phyloP scores from a whole-genome alignment of 2,888 invertebrate genomes.

The Mamestra brassicae region DNA sequence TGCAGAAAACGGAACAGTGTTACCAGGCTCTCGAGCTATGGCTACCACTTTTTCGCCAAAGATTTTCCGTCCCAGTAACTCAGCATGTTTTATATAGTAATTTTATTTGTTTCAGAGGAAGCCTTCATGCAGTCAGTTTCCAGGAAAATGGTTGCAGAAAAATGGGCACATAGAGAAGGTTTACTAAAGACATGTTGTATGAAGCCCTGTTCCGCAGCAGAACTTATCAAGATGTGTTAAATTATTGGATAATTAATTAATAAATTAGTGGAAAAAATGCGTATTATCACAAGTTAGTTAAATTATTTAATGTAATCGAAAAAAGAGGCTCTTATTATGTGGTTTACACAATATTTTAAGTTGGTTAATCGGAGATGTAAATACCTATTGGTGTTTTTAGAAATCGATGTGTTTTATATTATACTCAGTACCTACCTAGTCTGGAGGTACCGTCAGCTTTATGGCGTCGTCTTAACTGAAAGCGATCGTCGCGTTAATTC shows the following conservation, averaged over 20 bases:
- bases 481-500: neutral
- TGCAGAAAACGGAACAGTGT: neutral
- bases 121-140: conserved; percentile 30
- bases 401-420: neutral
- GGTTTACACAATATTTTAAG: neutral
- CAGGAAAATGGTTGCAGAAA: conserved; percentile 27
- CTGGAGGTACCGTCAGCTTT: neutral
- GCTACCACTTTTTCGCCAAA: neutral
- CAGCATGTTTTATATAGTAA: neutral
- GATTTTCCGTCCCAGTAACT: neutral
- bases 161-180: conserved; percentile 52
- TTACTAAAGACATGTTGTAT: conserved; percentile 65
- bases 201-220: conserved; percentile 64
- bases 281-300: conserved; percentile 31
- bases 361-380: neutral
- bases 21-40: neutral
- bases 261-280: conserved; percentile 8
- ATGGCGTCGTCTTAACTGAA: neutral
- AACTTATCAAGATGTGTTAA: conserved; percentile 68
- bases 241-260: conserved; percentile 14
- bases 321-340: neutral
- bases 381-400: neutral
- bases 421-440: neutral
- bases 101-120: conserved; percentile 65
- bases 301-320: conserved; percentile 41